phyloP scores from a whole-genome alignment of 1,140 invertebrate genomes.

The Penaeus japonicus region DNA sequence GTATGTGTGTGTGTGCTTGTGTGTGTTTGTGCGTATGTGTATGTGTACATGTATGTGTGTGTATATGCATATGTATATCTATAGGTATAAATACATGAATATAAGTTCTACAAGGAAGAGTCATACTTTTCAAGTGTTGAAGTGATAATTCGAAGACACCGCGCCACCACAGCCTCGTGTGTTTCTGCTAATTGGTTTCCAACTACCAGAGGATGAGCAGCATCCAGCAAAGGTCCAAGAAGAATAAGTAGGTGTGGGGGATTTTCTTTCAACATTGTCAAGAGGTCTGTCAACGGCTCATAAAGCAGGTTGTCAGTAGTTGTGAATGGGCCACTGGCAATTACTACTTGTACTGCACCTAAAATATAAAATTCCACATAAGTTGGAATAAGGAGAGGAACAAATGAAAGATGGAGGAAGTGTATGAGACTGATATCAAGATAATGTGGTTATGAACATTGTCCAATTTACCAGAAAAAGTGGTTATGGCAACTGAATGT shows the following conservation, averaged over 20 bases:
- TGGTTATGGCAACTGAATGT: too few relatives aligned
- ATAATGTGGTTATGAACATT: too few relatives aligned
- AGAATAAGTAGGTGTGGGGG: constrained; percentile 83
- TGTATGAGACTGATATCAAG: not conserved
- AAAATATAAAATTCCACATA: not conserved
- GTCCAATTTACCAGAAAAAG: too few relatives aligned
- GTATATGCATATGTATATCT: too few relatives aligned
- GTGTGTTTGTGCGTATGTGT: too few relatives aligned
- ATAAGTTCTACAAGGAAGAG: not conserved
- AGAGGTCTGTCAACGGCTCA: constrained; percentile 81
- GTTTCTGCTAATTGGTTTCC: constrained; percentile 70
- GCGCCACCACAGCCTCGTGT: constrained; percentile 77
- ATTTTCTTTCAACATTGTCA: constrained; percentile 73
- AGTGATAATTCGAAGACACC: constrained; percentile 73
- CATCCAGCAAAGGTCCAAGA: constrained; percentile 84
- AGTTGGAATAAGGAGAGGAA: not conserved
- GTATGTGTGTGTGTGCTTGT: too few relatives aligned
- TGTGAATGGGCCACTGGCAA: constrained; percentile 85
- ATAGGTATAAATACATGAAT: not conserved
- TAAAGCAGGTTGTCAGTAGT: constrained; percentile 77
- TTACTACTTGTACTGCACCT: constrained; percentile 63
- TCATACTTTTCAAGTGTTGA: constrained; percentile 67
- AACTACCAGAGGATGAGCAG: constrained; percentile 71
- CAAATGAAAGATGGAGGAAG: not conserved
- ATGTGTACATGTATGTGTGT: too few relatives aligned